Evolutionary conservation across 2,888 invertebrate species (phyloP).

Genomic region (Phlogophora meticulosa): DNA sequence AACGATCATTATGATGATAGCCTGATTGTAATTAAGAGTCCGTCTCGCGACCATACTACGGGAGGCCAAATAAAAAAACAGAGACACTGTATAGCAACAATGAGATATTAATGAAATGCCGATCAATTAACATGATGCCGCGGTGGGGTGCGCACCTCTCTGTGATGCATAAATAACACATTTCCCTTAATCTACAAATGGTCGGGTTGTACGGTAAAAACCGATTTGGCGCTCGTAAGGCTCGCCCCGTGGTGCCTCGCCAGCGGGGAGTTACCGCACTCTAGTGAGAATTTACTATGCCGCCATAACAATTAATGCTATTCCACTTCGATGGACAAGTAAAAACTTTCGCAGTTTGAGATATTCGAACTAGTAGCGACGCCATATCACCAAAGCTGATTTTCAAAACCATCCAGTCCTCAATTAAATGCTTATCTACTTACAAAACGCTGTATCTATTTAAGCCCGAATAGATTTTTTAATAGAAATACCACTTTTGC

Average conservation of each 20-base stretch:
- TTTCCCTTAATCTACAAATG: slow-evolving; percentile 81
- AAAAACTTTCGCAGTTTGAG: slow-evolving; percentile 62
- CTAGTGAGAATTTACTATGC: slow-evolving; percentile 72
- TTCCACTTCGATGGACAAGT: slow-evolving; percentile 54
- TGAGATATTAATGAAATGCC: slow-evolving; percentile 83
- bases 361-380: slow-evolving; percentile 45
- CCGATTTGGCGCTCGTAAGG: slow-evolving; percentile 76
- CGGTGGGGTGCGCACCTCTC: slow-evolving; percentile 80
- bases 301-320: slow-evolving; percentile 69
- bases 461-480: slow-evolving; percentile 63
- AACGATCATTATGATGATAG: slow-evolving; percentile 64
- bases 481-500: slow-evolving; percentile 74
- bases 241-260: slow-evolving; percentile 77
- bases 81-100: slow-evolving; percentile 76
- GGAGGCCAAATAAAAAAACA: slow-evolving; percentile 72
- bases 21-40: slow-evolving; percentile 69
- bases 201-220: slow-evolving; percentile 82
- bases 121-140: slow-evolving; percentile 84
- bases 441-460: slow-evolving; percentile 48
- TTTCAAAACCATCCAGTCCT: slow-evolving; percentile 36
- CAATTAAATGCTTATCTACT: slow-evolving; percentile 48
- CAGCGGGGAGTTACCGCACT: slow-evolving; percentile 79
- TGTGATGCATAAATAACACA: slow-evolving; percentile 85
- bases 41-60: slow-evolving; percentile 57
- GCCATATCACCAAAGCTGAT: slow-evolving; percentile 11